Evolutionary conservation across 2,888 invertebrate genomes (phyloP).

Genomic region (Salpingus planirostris): DNA sequence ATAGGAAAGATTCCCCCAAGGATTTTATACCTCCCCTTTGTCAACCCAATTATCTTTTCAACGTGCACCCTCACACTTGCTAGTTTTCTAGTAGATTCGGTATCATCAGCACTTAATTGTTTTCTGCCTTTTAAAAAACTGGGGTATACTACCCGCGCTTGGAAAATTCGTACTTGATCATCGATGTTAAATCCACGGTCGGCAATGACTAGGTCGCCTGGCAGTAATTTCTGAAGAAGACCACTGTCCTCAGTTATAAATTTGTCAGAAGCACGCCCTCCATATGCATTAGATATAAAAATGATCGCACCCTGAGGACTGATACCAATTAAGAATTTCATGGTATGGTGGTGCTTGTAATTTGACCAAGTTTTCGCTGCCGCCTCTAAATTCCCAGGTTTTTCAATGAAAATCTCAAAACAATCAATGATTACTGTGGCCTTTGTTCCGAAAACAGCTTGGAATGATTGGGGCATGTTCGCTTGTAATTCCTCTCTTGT

Average conservation of each 20-base stretch:
- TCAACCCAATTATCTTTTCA: constrained; percentile 11
- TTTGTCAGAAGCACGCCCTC: constrained; percentile 14
- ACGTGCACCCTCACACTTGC: constrained; percentile 19
- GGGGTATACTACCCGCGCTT: constrained; percentile 13
- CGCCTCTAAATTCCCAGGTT: constrained; percentile 11
- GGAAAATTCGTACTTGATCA: constrained; percentile 12
- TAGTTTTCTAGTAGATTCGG: constrained; percentile 19
- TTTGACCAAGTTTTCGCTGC: constrained; percentile 13
- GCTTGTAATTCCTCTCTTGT: constrained; percentile 1
- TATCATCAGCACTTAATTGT: constrained; percentile 16
- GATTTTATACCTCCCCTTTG: constrained; percentile 4
- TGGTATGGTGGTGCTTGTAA: too few relatives aligned
- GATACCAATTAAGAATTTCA: too few relatives aligned
- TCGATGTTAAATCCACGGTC: constrained; percentile 10
- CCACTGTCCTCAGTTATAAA: constrained; percentile 7
- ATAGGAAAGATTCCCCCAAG: not conserved
- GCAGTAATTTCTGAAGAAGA: constrained; percentile 10
- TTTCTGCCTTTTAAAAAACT: constrained; percentile 17
- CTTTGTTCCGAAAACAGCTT: not conserved
- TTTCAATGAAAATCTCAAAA: too few relatives aligned
- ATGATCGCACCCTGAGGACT: constrained; percentile 12
- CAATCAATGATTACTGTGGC: constrained; percentile 8
- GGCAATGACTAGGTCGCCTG: constrained; percentile 3
- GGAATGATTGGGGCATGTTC: constrained; percentile 1
- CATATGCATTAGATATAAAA: constrained; percentile 15